These are phyloP conservation scores for Cylas formicarius DNA, from an alignment of 1,140 invertebrate genomes.

Conservation along the genomic window DNA sequence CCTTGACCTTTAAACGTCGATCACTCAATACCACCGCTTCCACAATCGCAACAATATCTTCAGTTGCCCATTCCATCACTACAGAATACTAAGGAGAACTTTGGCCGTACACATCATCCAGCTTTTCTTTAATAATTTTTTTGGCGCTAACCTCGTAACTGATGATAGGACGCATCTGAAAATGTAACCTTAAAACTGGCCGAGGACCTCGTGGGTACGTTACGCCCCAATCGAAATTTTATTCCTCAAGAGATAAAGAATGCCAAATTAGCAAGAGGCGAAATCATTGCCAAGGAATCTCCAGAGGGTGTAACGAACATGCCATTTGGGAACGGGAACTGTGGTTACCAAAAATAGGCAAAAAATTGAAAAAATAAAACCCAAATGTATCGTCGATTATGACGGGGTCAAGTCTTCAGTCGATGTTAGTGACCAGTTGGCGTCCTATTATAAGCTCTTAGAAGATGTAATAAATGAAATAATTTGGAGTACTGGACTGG, in stretches of 20 bases:
- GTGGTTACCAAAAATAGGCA: constrained; percentile 9
- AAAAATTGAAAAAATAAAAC: constrained; percentile 21
- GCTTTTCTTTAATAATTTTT: too few species aligned
- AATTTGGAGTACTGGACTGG: constrained; percentile 8
- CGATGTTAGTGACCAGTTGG: constrained; percentile 28
- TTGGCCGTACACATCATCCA: too few species aligned
- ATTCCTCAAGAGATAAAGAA: constrained; percentile 36
- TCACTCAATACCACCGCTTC: too few species aligned
- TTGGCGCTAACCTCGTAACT: too few species aligned
- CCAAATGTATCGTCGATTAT: constrained; percentile 26
- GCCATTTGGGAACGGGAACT: constrained; percentile 24
- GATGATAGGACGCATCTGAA: too few species aligned
- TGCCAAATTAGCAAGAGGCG: constrained; percentile 38
- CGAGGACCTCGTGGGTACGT: too few species aligned
- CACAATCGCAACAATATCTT: too few species aligned
- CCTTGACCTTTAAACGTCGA: too few species aligned
- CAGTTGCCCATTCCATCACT: too few species aligned
- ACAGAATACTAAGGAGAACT: too few species aligned
- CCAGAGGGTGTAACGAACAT: constrained; percentile 39
- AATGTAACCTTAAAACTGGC: too few species aligned
- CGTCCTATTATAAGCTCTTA: constrained; percentile 19
- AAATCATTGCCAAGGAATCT: constrained; percentile 39
- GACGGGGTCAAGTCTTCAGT: constrained; percentile 26
- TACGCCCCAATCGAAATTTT: constrained; percentile 38
- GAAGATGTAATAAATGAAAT: constrained; percentile 21